Base-by-base conservation (phyloP, 2,888 invertebrate genomes). In the Machimus atricapillus region DNA sequence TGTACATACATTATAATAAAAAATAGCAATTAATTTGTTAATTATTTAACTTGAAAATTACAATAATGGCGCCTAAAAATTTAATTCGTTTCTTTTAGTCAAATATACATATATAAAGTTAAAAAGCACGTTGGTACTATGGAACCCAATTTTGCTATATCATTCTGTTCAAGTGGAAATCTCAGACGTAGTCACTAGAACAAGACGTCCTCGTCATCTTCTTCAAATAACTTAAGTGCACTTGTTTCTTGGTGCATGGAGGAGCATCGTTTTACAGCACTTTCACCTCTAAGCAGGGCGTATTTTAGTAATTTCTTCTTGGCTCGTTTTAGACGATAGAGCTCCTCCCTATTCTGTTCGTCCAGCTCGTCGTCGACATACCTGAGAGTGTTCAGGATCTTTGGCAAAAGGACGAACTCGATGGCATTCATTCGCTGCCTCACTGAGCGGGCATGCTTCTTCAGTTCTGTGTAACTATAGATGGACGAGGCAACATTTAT, bases 311-410 rank as follows among this genome's bases (percentile, higher is more conserved):
- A 1, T 66, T 8, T 66, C 3, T 27, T 66, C 12, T 27, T 66
- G 66, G 66, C 66, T 66, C 66, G 66, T 19, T 86, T 87, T 12
- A 87, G 56, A 1, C 87, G 77, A 46, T 87, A 87, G 34, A 87
- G 56, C 16, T 87, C 87, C 46, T 87, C 87, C 8, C 87, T 79
- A 31, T 87, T 85, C 23, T 34, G 43, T 87, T 87, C 87, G n/a
- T 85, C 87, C 85, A 87, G 56, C 76, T 87, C 86, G 14, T 56
- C 81, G 8, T 78, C 66, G 81, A 87, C 79, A 40, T 85, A 87
- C 19, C 73, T 58, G 19, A 87, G 52, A 1, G 85, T 87, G 12
- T 79, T 40, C 1, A 52, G 9, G 40, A 87, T 52, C 31, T 79
- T 73, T 14, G 86, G 87, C 43, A 87, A 66, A 14, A 87, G 56